Evolutionary conservation across 2,888 invertebrate genomes (phyloP), one percentile per base, ranked within the genome.

Genomic region (Hemistola chrysoprasaria): DNA sequence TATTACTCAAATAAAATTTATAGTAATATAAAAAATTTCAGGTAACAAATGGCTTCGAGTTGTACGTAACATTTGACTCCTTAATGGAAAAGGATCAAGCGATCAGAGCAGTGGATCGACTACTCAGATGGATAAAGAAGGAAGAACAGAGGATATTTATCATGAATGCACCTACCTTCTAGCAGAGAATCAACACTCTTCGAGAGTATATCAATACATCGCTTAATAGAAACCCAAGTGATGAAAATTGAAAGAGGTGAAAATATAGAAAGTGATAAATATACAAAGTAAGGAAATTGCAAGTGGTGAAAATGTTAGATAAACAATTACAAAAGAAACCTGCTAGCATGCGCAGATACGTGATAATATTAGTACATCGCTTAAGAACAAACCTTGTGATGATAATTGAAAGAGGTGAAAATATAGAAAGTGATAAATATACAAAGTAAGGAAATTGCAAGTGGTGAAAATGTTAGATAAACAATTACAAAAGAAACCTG

Each of bases 41-140:
- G 95, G 92, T 95, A 28, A 97, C 98, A 7, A 92, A 94, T 41
- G 95, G 95, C 9, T 98, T 98, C 75, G 98, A 98, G 78, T 81
- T 99, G 24, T 98, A 98, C 77, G 96, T 96, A 3, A 94, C 96
- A 1, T 96, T 98, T 67, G 98, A 98, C 63, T 96, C 98, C 0
- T 82, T 97, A 11, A 93, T 97, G 54, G 96, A 96, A 40, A 98
- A 97, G 71, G 92, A 93, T 11, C 92, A 92, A 54, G 95, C 97
- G 0, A 97, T 98, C 40, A 93, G 93, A 64, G 93, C 96, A 30
- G 95, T 98, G 6, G 95, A 96, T 69, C 95, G 95, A 72, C 90
- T 99, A 1, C 91, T 98, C 6, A 93, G 95, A 62, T 98, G 97
- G 97, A 96, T 98, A 51, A 97, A 98, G 71, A 95, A 94, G 56